A percentile compares a stretch with the other conserved stretches of the same genome.
These are phyloP conservation scores for Heliconius sara DNA, from an alignment of 2,888 invertebrate species.

Conservation along the genomic window DNA sequence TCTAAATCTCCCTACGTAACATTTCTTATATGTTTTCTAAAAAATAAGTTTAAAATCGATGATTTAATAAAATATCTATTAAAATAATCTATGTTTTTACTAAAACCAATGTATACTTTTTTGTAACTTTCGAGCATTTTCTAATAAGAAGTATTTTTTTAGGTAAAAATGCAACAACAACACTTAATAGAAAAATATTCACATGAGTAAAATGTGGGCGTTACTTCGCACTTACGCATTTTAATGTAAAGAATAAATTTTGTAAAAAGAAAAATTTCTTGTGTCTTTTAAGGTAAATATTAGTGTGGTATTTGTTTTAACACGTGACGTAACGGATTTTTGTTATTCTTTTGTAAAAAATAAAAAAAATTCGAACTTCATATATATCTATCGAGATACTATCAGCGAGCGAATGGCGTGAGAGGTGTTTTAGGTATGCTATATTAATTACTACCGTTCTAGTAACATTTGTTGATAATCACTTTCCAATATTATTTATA, in stretches of 20 bases:
- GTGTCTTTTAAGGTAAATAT: not conserved
- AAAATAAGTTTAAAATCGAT: not conserved
- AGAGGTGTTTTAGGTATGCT: slow-evolving; percentile 49
- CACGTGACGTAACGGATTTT: no score
- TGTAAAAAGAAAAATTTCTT: not conserved
- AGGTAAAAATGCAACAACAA: no score
- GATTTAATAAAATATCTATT: not conserved
- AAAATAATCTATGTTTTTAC: not conserved
- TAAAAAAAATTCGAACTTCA: not conserved
- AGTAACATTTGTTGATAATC: slow-evolving; percentile 34
- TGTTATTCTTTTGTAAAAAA: not conserved
- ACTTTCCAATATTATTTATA: slow-evolving; percentile 38
- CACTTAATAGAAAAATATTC: not conserved
- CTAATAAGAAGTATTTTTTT: no score
- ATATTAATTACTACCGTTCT: slow-evolving; percentile 62
- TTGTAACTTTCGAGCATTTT: no score
- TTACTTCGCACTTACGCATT: not conserved
- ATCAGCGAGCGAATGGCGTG: slow-evolving; percentile 25
- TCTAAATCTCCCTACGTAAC: no score
- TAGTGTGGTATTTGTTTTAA: not conserved
- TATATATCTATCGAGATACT: not conserved
- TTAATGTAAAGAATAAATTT: not conserved
- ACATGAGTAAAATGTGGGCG: not conserved
- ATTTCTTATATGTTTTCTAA: no score
- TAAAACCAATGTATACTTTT: no score